These are phyloP conservation scores for Euproctis similis DNA, from an alignment of 2,888 invertebrate genomes.

Conservation along the genomic window DNA sequence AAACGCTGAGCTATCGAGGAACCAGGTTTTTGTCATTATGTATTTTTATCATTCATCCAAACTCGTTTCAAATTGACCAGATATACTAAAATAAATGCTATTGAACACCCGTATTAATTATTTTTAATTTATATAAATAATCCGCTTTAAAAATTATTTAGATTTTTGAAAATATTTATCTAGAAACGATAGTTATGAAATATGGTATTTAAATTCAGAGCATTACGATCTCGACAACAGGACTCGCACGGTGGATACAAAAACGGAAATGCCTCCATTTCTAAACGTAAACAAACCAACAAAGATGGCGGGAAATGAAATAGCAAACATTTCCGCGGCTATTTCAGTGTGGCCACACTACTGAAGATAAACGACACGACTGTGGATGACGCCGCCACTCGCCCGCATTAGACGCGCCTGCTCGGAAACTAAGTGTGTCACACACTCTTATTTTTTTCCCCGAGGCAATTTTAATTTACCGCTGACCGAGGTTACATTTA, in stretches of 20 bases:
- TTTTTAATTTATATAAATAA: no score
- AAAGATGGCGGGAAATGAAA: constrained; percentile 45
- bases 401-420: constrained; percentile 64
- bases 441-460: constrained; percentile 64
- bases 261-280: constrained; percentile 21
- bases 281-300: constrained; percentile 26
- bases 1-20: no score
- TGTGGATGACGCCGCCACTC: constrained; percentile 69
- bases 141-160: no score
- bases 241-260: constrained; percentile 9
- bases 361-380: constrained; percentile 65
- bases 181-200: no score
- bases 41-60: no score
- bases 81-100: no score
- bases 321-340: constrained; percentile 60
- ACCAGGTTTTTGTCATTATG: no score
- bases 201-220: no score
- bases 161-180: no score
- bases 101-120: no score
- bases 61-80: no score
- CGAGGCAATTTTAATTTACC: constrained; percentile 67
- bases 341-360: constrained; percentile 60
- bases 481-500: constrained; percentile 62
- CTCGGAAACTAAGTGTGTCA: constrained; percentile 61
- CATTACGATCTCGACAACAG: constrained; percentile 14